Evolutionary conservation across 1,140 invertebrate genomes (phyloP).

Genomic region (Drosophila grimshawi): DNA sequence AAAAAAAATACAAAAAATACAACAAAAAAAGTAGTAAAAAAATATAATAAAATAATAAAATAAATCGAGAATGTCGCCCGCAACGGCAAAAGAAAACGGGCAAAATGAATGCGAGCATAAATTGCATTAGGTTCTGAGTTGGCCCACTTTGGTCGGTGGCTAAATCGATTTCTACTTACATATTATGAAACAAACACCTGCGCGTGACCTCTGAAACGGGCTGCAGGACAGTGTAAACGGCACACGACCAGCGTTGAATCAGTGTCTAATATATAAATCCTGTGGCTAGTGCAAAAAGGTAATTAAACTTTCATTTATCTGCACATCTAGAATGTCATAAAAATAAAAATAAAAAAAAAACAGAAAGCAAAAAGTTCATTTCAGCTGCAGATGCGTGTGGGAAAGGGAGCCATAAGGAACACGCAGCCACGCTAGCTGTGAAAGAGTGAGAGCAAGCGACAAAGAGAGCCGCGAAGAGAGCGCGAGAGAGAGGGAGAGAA

Average conservation of each 20-base stretch:
- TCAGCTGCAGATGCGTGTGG: slow-evolving; percentile 17
- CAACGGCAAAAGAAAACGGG: slow-evolving; percentile 14
- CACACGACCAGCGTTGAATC: slow-evolving; percentile 6
- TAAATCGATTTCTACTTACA: slow-evolving; percentile 48
- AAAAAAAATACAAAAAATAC: background rate
- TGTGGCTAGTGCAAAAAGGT: slow-evolving; percentile 21
- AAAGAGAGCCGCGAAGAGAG: background rate
- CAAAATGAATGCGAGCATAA: slow-evolving; percentile 46
- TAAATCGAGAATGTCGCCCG: background rate
- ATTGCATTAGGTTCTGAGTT: slow-evolving; percentile 57
- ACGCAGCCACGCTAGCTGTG: background rate
- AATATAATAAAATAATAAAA: background rate
- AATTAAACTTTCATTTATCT: slow-evolving; percentile 25
- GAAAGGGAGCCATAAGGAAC: slow-evolving; percentile 16
- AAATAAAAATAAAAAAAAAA: slow-evolving; percentile 10
- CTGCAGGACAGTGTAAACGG: slow-evolving; percentile 21
- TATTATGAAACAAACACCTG: slow-evolving; percentile 60
- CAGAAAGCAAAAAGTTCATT: slow-evolving; percentile 21
- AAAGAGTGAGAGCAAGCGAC: background rate
- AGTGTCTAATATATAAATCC: background rate
- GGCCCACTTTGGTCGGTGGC: slow-evolving; percentile 36
- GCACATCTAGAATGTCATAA: background rate
- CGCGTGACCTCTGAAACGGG: slow-evolving; percentile 37
- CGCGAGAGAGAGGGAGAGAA: background rate
- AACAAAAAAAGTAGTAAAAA: background rate